Base-by-base conservation (phyloP, 2,113 vertebrate genomes). In the Uria lomvia region DNA sequence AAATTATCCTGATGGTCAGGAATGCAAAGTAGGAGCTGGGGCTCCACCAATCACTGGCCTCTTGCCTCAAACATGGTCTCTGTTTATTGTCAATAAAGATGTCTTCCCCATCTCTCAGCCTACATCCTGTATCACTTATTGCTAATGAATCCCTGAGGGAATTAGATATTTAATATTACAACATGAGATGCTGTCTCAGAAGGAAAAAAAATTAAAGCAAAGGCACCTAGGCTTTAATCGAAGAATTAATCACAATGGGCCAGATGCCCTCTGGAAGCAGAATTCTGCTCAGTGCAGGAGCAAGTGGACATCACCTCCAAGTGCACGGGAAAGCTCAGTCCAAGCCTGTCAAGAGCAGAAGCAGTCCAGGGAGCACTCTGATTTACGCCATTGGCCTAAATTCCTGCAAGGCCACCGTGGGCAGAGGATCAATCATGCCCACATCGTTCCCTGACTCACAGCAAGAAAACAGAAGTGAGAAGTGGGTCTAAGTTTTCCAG, bases 61-160 rank as follows among this genome's bases (percentile, higher is more conserved):
- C 58, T 86, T 36, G 26, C 40, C 42, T 93, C 59, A 82, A 86
- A 38, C 29, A 34, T 16, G 26, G n/a, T 70, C 36, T 96, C 77
- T 94, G 80, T 5, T 2, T 65, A 38, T 68, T 60, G 42, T 76
- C 73, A 90, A 13, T 74, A 86, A 40, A 89, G 59, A 82, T 79
- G 29, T 79, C 74, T 75, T 68, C 79, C 75, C 15, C 66, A 92
- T 62, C 45, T 79, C 77, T 87, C 67, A 52, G 58, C 49, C 81
- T 88, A 60, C 63, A 91, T 87, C 73, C 79, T 94, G 60, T 52
- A 89, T 65, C 53, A 50, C 27, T 89, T 91, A 92, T 26, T 92
- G 52, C 80, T 97, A 95, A 95, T 84, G 76, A 97, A 96, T 76
- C 88, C 86, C 83, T 62, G 47, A 78, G 58, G 42, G 49, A 22